Evolutionary conservation across 2,888 invertebrate species (phyloP), one percentile per base, ranked within the genome.

Genomic region (Sabellastarte sp.): DNA sequence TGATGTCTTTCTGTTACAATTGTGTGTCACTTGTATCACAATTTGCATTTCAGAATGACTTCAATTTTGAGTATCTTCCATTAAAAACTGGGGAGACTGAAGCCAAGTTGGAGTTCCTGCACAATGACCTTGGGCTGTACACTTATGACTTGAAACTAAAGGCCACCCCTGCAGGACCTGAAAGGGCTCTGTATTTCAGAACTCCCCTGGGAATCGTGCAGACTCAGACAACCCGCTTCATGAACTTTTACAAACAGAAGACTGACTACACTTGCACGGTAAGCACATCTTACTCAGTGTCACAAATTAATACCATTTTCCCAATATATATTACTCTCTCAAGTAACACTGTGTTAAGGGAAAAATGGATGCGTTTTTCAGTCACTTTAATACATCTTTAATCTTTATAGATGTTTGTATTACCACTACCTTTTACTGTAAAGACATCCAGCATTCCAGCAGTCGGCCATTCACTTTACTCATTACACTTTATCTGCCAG

Each of bases 201-300:
- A 77, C 80, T 10, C 73, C 74, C 51, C 76, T 84, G 0, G 84
- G 84, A 20, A 75, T 76, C 55, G 75, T 65, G 55, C 79, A 80
- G 63, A 70, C 74, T 3, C 78, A 79, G 63, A 66, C 74, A 1
- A 82, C 81, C 31, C 80, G 78, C 62, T 84, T 84, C 74, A 69
- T 80, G n/a, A 84, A 84, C 74, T 84, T 77, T 69, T 77, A 80
- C 56, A 82, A 83, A 68, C 80, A 80, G 67, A 84, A 83, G 69
- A 81, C 83, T 10, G 84, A 84, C 66, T 84, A 84, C 64, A 60
- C 74, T 10, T 84, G 83, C 77, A 83, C 82, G 77, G 83, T 84
- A 68, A 52, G 65, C n/a, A n/a, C n/a, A n/a, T n/a, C n/a, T n/a
- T n/a, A n/a, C n/a, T n/a, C n/a, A n/a, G n/a, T n/a, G n/a, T n/a